Evolutionary conservation across 2,888 invertebrate genomes (phyloP).

Genomic region (Euproctis similis): DNA sequence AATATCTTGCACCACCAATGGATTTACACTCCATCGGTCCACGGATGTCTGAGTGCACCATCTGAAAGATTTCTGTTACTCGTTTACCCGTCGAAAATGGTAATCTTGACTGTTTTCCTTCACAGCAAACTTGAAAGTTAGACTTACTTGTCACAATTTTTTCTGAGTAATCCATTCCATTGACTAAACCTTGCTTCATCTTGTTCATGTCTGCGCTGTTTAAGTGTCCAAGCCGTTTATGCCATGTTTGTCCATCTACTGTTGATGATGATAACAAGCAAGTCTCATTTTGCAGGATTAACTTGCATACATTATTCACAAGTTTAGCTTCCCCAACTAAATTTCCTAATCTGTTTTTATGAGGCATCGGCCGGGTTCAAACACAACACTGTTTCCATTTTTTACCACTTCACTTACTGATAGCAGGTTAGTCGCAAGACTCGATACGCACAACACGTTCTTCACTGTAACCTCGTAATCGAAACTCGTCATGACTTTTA

Average conservation of each 20-base stretch:
- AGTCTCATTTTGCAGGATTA: conserved; percentile 1
- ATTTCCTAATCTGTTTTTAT: conserved; percentile 2
- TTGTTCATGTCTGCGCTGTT: too few relatives aligned
- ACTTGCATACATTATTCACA: neutral
- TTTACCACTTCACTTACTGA: conserved; percentile 3
- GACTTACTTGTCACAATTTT: too few relatives aligned
- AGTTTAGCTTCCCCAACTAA: conserved; percentile 14
- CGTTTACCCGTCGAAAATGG: conserved; percentile 1
- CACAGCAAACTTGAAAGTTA: conserved; percentile 1
- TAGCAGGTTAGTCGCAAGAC: conserved; percentile 4
- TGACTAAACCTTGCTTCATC: too few relatives aligned
- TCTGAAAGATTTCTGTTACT: conserved; percentile 1
- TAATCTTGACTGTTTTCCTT: conserved; percentile 1
- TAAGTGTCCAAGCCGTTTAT: too few relatives aligned
- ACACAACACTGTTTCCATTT: too few relatives aligned
- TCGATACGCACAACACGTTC: too few relatives aligned
- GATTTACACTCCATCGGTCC: conserved; percentile 1
- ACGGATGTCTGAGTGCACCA: conserved; percentile 1
- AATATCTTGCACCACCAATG: conserved; percentile 1
- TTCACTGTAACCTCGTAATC: too few relatives aligned
- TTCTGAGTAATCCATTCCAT: too few relatives aligned
- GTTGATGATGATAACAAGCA: conserved; percentile 1
- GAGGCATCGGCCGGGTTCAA: too few relatives aligned
- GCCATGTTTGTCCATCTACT: too few relatives aligned
- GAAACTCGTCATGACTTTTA: too few relatives aligned